Percentiles rank a stretch among this genome's conserved stretches.
Evolutionary conservation across 2,113 vertebrate genomes (phyloP).

Genomic region (Rhipidura dahli): DNA sequence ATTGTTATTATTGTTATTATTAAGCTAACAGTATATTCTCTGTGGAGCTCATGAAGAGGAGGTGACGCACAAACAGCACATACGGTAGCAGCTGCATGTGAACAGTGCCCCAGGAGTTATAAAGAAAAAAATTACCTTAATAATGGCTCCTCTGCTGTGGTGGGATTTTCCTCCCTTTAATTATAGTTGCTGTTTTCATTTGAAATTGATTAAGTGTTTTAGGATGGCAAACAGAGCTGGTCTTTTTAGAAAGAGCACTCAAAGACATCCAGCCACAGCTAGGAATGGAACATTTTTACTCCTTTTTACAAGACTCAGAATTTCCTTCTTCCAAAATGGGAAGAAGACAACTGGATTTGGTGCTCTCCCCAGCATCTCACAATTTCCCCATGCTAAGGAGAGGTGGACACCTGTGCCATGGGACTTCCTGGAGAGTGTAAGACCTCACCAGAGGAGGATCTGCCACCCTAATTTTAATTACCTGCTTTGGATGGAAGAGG

Average conservation of each 20-base stretch:
- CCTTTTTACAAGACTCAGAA: neutral
- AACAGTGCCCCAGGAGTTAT: conserved; percentile 46
- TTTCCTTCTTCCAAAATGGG: neutral
- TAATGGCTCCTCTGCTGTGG: conserved; percentile 47
- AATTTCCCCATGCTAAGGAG: neutral
- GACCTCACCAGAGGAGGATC: neutral
- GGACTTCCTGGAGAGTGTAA: neutral
- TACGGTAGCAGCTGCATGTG: conserved; percentile 38
- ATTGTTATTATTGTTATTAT: conserved; percentile 61
- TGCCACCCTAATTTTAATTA: neutral
- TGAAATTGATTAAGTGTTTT: conserved; percentile 62
- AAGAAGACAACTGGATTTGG: neutral
- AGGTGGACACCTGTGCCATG: neutral
- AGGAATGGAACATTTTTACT: neutral
- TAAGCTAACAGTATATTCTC: conserved; percentile 62
- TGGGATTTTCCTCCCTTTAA: conserved; percentile 55
- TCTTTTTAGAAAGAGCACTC: neutral
- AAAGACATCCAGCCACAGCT: neutral
- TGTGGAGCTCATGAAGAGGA: neutral
- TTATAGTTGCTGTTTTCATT: conserved; percentile 57
- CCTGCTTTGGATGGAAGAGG: neutral
- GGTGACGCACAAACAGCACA: conserved; percentile 52
- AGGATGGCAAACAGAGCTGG: conserved; percentile 6
- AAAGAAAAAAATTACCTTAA: conserved; percentile 50
- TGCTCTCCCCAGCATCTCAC: neutral